These are phyloP conservation scores for Mobula birostris DNA, from an alignment of 2,113 vertebrate genomes.

Conservation along the genomic window DNA sequence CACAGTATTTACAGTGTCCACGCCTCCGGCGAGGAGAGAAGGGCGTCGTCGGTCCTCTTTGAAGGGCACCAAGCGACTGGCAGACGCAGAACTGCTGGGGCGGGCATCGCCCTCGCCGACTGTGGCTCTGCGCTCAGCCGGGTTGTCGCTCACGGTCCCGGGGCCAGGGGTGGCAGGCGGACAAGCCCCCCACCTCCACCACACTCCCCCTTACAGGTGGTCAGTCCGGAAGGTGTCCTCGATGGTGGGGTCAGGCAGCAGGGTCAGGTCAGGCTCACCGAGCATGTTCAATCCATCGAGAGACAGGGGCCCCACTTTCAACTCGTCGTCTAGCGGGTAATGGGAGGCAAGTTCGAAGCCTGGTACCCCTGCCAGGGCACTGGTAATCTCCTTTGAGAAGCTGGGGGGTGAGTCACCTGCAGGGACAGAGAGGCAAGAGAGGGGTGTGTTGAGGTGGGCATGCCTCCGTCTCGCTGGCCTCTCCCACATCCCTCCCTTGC, in stretches of 20 bases:
- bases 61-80: no score
- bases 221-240: conserved; percentile 87
- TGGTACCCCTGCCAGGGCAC: conserved; percentile 73
- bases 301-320: conserved; percentile 71
- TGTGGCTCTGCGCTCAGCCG: no score
- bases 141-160: background rate
- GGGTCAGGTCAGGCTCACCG: conserved; percentile 67
- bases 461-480: no score
- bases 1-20: background rate
- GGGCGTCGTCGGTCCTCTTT: background rate
- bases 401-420: conserved; percentile 68
- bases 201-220: conserved; percentile 66
- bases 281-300: conserved; percentile 76
- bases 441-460: background rate
- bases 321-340: conserved; percentile 69
- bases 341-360: conserved; percentile 75
- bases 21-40: conserved; percentile 32
- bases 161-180: conserved; percentile 24
- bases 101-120: no score
- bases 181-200: background rate
- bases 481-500: no score
- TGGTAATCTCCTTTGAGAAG: conserved; percentile 82
- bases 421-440: conserved; percentile 40
- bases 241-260: conserved; percentile 77
- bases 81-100: no score